Evolutionary conservation across 2,113 vertebrate species (phyloP).

Genomic region (Pseudorhombus dupliciocellatus): DNA sequence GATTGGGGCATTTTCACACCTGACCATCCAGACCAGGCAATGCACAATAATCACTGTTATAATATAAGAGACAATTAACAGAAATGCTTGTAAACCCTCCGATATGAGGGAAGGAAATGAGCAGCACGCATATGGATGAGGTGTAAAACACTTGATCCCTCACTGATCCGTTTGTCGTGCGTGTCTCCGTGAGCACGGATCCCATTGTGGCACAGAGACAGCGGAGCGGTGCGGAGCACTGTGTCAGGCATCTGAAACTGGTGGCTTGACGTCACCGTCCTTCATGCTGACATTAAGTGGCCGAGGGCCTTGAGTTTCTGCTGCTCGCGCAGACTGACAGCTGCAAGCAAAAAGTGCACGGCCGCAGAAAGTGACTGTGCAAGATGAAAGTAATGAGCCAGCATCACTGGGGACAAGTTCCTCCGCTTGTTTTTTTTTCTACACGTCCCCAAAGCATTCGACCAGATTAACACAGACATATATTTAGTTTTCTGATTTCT

Average conservation of each 20-base stretch:
- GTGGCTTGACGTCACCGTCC: background rate
- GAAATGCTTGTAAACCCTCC: too few species aligned
- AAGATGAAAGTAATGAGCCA: background rate
- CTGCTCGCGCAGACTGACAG: background rate
- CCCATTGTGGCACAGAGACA: background rate
- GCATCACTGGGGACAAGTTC: too few species aligned
- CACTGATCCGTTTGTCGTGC: background rate
- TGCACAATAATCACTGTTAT: too few species aligned
- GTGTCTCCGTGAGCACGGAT: background rate
- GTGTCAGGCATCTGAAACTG: too few species aligned
- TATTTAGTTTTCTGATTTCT: too few species aligned
- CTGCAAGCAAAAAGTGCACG: background rate
- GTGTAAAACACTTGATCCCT: too few species aligned
- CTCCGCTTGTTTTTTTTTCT: background rate
- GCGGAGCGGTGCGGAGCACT: background rate
- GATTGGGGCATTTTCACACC: too few species aligned
- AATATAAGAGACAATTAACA: too few species aligned
- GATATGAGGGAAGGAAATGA: too few species aligned
- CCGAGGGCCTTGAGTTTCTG: background rate
- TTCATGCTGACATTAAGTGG: background rate
- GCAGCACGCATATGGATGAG: background rate
- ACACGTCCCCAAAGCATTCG: background rate
- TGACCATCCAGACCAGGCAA: too few species aligned
- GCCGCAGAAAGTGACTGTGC: background rate
- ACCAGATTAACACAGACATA: too few species aligned